Conservation (phyloP, 2,113 vertebrate species). For the Diphyllodes magnificus region DNA sequence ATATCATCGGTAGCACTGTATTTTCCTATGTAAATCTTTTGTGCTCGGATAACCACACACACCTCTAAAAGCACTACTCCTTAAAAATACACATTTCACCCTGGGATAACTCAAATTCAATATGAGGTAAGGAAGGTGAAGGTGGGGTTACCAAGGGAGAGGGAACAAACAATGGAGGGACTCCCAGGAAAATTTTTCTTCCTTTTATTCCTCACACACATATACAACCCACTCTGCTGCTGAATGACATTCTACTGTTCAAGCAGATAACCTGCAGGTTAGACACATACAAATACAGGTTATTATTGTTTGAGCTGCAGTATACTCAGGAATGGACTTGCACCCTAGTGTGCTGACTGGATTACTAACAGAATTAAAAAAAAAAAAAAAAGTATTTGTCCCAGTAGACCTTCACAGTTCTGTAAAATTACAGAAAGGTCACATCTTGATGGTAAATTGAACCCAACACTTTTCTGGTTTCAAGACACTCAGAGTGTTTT, state of each 20-base stretch:
- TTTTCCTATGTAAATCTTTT: not conserved
- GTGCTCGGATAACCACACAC: not conserved
- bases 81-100: not conserved
- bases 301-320: slow-evolving; percentile 3
- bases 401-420: not conserved
- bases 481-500: not conserved
- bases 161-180: not conserved
- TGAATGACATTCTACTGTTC: slow-evolving; percentile 9
- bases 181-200: not conserved
- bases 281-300: not conserved
- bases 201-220: not conserved
- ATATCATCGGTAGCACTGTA: not conserved
- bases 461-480: not conserved
- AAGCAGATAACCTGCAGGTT: slow-evolving; percentile 17
- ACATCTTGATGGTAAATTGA: not conserved
- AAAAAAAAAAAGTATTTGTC: not conserved
- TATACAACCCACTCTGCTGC: not conserved
- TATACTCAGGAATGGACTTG: not conserved
- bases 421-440: slow-evolving; percentile 13
- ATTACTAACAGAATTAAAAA: not conserved
- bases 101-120: not conserved
- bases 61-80: not conserved
- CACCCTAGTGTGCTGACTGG: not conserved
- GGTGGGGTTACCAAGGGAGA: not conserved
- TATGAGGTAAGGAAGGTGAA: not conserved